A percentile compares a stretch with the other conserved stretches of the same genome.
Evolutionary conservation across 2,797 vertebrate genomes (phyloP).

Genomic region (Steatocranus sp.): DNA sequence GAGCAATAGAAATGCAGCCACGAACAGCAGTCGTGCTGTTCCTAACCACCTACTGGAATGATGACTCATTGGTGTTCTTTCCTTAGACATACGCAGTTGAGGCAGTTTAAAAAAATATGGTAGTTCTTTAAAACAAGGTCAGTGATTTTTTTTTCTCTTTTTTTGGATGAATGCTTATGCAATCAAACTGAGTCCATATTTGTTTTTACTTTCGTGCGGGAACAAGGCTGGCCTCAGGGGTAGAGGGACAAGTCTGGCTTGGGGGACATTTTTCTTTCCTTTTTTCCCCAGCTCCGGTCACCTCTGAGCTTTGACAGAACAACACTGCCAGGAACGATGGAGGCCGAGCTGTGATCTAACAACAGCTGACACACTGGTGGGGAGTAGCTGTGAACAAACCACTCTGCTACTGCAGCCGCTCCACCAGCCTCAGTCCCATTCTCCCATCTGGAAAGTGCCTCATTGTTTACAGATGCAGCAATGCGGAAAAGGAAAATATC

Average conservation of each 20-base stretch:
- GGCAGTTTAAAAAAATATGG: constrained; percentile 4
- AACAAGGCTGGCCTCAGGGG: constrained; percentile 14
- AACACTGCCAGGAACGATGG: constrained; percentile 55
- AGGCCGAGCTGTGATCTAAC: constrained; percentile 57
- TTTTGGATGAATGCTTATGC: constrained; percentile 36
- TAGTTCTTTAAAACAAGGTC: constrained; percentile 38
- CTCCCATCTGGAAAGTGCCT: constrained; percentile 39
- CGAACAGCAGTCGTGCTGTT: constrained; percentile 1
- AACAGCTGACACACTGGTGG: constrained; percentile 55
- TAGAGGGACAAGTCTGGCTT: constrained; percentile 7
- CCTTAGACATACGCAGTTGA: constrained; percentile 11
- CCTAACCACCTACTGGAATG: constrained; percentile 11
- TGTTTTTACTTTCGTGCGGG: constrained; percentile 15
- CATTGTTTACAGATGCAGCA: constrained; percentile 57
- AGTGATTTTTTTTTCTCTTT: not conserved
- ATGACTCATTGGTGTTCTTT: constrained; percentile 36
- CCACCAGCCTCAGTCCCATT: constrained; percentile 8
- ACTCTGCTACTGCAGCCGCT: constrained; percentile 26
- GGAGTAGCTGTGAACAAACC: constrained; percentile 46
- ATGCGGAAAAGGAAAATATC: constrained; percentile 49
- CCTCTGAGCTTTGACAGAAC: constrained; percentile 58
- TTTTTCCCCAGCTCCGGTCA: constrained; percentile 21
- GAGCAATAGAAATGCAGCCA: constrained; percentile 2
- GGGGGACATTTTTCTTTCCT: constrained; percentile 22
- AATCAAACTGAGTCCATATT: constrained; percentile 44